Percentiles rank a stretch among this genome's conserved stretches.
These are phyloP conservation scores for Tenrec ecaudatus DNA, from an alignment of 2,113 vertebrate genomes.

Conservation along the genomic window DNA sequence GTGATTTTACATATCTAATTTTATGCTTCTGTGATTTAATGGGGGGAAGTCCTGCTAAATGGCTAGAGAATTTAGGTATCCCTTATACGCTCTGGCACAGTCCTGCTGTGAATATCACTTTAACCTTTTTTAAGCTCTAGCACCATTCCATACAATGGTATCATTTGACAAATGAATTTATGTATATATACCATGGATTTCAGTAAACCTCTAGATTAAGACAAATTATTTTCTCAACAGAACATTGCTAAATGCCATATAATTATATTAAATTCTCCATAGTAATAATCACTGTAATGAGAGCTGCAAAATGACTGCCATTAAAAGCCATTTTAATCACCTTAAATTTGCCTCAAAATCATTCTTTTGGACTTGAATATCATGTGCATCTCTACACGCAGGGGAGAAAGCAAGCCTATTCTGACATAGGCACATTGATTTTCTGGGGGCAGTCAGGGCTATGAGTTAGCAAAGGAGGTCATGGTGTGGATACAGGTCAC, in stretches of 20 bases:
- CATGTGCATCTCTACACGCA: background rate
- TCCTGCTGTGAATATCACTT: background rate
- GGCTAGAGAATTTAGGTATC: background rate
- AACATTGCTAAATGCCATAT: slow-evolving; percentile 59
- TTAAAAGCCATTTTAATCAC: slow-evolving; percentile 59
- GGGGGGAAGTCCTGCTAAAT: background rate
- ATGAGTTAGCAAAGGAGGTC: background rate
- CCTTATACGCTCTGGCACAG: background rate
- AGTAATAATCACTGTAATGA: slow-evolving; percentile 68
- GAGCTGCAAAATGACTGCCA: slow-evolving; percentile 49
- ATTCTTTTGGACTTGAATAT: slow-evolving; percentile 19
- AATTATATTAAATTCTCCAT: slow-evolving; percentile 63
- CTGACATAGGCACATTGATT: background rate
- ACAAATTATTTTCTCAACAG: slow-evolving; percentile 54
- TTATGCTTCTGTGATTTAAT: slow-evolving; percentile 26
- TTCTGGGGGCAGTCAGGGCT: background rate
- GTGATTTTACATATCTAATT: slow-evolving; percentile 37
- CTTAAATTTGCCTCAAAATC: slow-evolving; percentile 61
- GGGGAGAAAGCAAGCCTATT: background rate
- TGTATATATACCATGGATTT: slow-evolving; percentile 24
- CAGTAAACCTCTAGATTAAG: slow-evolving; percentile 50
- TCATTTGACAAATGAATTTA: background rate
- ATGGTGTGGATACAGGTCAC: too few species aligned
- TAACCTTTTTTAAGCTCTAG: slow-evolving; percentile 16
- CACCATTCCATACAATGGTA: background rate